Percentiles rank a stretch among this genome's conserved stretches.
These are phyloP conservation scores for Micrastur ruficollis DNA, from an alignment of 2,797 vertebrate species.

Conservation along the genomic window DNA sequence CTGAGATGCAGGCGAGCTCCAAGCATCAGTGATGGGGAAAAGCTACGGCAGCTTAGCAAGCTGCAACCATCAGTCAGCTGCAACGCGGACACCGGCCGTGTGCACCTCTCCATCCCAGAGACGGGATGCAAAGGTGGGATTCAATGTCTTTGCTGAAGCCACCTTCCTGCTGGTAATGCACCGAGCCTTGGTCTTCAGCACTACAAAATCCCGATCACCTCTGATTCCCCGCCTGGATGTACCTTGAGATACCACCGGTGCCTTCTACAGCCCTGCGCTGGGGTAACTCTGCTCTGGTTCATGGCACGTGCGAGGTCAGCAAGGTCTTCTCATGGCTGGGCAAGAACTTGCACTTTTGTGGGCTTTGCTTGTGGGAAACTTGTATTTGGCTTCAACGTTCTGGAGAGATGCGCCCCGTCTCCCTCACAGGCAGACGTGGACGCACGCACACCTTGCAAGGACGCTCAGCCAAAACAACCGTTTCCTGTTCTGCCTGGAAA, in stretches of 20 bases:
- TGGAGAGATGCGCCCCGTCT: neutral
- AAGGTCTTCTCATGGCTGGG: neutral
- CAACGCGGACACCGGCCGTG: neutral
- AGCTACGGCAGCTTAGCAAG: neutral
- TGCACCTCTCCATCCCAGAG: neutral
- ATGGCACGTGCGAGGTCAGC: accelerated
- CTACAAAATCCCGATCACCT: neutral
- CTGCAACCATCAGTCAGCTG: neutral
- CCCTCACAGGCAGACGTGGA: accelerated
- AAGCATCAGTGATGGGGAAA: neutral
- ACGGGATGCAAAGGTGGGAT: neutral
- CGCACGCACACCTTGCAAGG: neutral
- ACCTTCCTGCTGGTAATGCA: neutral
- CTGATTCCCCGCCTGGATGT: neutral
- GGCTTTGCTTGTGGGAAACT: neutral
- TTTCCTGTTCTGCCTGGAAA: neutral
- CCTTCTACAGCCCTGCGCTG: neutral
- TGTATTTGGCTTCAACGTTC: neutral
- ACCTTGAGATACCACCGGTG: neutral
- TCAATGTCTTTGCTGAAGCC: neutral
- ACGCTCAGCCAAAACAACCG: neutral
- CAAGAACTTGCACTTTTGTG: neutral
- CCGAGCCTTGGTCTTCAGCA: neutral
- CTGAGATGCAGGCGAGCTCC: neutral
- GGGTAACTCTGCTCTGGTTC: neutral